phyloP scores from a whole-genome alignment of 2,113 vertebrate species.

The Microcebus jonahi region DNA sequence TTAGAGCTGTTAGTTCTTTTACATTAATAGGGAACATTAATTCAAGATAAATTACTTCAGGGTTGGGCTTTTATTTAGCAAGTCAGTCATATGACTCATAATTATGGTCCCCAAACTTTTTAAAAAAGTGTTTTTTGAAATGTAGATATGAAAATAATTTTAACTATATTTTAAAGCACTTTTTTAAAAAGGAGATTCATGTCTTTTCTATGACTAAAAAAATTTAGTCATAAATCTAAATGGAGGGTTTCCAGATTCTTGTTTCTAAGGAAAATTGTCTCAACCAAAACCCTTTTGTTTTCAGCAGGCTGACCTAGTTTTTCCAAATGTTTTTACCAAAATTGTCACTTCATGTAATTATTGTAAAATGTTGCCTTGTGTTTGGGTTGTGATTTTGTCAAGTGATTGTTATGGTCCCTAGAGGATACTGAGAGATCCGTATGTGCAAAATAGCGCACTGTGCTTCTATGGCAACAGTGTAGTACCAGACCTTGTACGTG shows the following conservation, averaged over 20 bases:
- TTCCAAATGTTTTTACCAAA: background rate
- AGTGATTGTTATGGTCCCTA: background rate
- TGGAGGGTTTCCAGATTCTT: background rate
- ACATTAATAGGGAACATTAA: background rate
- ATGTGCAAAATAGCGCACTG: background rate
- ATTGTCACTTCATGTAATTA: background rate
- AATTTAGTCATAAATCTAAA: background rate
- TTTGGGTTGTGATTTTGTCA: background rate
- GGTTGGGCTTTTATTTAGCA: background rate
- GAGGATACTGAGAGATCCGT: background rate
- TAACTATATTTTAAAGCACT: constrained; percentile 10
- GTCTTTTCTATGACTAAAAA: background rate
- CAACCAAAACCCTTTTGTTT: background rate
- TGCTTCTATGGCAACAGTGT: background rate
- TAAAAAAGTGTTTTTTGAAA: background rate
- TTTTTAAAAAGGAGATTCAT: background rate
- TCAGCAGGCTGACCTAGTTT: background rate
- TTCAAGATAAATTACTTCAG: background rate
- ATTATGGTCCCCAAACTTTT: background rate
- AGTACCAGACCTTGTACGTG: background rate
- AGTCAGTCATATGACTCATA: background rate
- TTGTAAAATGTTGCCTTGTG: background rate
- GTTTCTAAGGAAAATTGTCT: background rate
- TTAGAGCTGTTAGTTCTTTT: background rate
- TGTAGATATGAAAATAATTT: background rate